Evolutionary conservation across 2,797 vertebrate genomes (phyloP).

Genomic region (Semaprochilodus insignis): DNA sequence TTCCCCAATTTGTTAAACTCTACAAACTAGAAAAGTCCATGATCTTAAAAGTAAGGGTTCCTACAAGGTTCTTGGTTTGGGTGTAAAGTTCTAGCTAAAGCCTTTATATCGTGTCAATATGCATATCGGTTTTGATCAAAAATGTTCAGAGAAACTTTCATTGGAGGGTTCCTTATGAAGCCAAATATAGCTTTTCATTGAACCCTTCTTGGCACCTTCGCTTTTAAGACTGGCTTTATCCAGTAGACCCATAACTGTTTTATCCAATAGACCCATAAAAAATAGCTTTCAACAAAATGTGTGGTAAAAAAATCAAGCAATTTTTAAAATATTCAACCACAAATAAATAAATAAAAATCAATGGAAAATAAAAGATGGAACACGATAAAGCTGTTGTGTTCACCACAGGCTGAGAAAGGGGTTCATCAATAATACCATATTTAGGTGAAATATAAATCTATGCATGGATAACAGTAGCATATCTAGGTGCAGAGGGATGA

Average conservation of each 20-base stretch:
- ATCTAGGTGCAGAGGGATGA: conserved; percentile 36
- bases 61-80: no score
- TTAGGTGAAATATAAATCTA: conserved; percentile 36
- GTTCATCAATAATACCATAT: conserved; percentile 30
- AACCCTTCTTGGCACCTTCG: no score
- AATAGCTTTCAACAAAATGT: neutral
- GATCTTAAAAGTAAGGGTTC: no score
- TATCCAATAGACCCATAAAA: no score
- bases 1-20: no score
- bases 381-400: neutral
- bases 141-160: no score
- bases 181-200: no score
- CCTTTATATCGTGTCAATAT: no score
- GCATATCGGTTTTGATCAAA: no score
- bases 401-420: neutral
- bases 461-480: conserved; percentile 46
- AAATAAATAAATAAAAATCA: neutral
- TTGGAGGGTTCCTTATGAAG: no score
- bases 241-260: neutral
- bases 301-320: neutral
- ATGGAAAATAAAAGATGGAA: neutral
- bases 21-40: no score
- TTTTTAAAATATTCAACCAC: neutral
- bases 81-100: no score
- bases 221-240: neutral